Base-by-base conservation (phyloP, 2,888 invertebrate genomes). In the Sarcophaga caerulescens region DNA sequence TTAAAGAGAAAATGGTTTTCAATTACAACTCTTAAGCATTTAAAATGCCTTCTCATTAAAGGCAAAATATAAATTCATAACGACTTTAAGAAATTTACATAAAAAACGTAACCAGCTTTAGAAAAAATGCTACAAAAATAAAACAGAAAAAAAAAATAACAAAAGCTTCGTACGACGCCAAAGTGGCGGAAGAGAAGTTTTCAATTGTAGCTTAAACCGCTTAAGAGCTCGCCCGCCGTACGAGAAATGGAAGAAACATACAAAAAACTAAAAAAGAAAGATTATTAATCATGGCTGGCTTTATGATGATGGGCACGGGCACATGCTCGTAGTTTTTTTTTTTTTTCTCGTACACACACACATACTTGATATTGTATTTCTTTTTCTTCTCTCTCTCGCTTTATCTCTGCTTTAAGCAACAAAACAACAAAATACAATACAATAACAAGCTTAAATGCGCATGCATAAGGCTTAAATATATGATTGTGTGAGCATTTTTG, bases 241-340 rank as follows among this genome's bases (percentile, higher is more conserved):
- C 59, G 21, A 69, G 47, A 78, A 81, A 47, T 60, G 23, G 65
- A 85, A 74, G 74, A 83, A 52, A 52, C 80, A 85, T 74, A 59
- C 44, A 44, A 57, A 68, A 35, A 35, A 35, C 1, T 0, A 1
- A 0, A 10, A 35, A 35, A 35, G 35, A 35, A 35, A 35, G 35
- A 69, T 63, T 75, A 68, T 71, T 52, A 14, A 71, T 63, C 52
- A 78, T 76, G n/a, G n/a, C n/a, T n/a, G n/a, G n/a, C n/a, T n/a
- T n/a, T n/a, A n/a, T n/a, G n/a, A n/a, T n/a, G 84, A 84, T 71
- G 66, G 69, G 81, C 83, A 80, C 81, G 70, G 69, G 81, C 83
- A 80, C 83, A 83, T 81, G 80, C 76, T 83, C 83, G 78, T 62
- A 66, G 81, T 77, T 47, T 47, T 57, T 35, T 60, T 35, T 60